Evolutionary conservation across 2,888 invertebrate genomes (phyloP), one percentile per base, ranked within the genome.

Genomic region (Macrophya alboannulata): DNA sequence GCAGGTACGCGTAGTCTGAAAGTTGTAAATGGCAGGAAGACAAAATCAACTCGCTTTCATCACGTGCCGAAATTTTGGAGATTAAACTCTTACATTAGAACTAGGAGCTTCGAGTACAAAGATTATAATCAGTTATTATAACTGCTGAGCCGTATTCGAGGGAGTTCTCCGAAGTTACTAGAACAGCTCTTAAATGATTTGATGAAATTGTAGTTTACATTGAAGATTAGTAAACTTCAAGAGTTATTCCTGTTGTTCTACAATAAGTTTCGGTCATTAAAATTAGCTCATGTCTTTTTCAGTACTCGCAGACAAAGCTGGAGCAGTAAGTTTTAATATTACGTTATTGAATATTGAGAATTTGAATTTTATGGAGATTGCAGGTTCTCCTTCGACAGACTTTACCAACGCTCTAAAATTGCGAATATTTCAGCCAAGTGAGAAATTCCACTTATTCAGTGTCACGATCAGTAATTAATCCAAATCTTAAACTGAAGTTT

Each of bases 351-450:
- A 71, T 40, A 48, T 25, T 8, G 37, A 77, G 55, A 43, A 77
- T 77, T 48, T 21, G 3, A 76, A 76, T 76, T 76, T 3, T 48
- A 76, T 76, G 45, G 76, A 76, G 45, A 76, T 76, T 76, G 76
- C 45, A 31, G 31, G 31, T 76, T 25, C 15, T 48, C n/a, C 76
- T 48, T 12, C 45, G 48, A 76, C 10, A 48, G 43, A 31, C 51
- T 51, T 3, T 4, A 25, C 51, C 25, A 31, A 31, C 31, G 10
- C n/a, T 51, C 37, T 31, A 12, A 55, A 37, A 31, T 51, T 55
- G 2, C 77, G 55, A 77, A 25, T 77, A 68, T 15, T 51, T 77
- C 55, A 55, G 48, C 25, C 51, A 77, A 77, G 31, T 55, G 51
- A 37, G 3, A 43, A 77, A 77, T 55, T 31, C 37, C 25, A 77